Evolutionary conservation across 2,797 vertebrate genomes (phyloP).

Genomic region (Valencia hispanica): DNA sequence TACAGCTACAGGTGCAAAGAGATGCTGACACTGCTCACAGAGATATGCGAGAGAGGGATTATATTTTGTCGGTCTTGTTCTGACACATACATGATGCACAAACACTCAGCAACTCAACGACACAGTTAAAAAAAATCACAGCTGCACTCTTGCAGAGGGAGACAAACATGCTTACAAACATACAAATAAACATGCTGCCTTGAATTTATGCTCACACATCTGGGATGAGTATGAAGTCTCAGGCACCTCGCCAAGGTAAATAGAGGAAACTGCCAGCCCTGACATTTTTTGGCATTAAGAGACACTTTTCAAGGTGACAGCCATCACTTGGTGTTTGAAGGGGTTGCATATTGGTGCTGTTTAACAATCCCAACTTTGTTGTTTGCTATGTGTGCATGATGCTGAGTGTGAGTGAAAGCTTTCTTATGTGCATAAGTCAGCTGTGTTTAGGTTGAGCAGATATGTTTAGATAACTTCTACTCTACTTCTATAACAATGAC

Average conservation of each 20-base stretch:
- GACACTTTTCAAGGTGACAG: slow-evolving; percentile 64
- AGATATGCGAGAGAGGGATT: slow-evolving; percentile 34
- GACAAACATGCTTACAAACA: slow-evolving; percentile 44
- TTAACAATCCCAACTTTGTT: slow-evolving; percentile 52
- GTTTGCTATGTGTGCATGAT: slow-evolving; percentile 11
- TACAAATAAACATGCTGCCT: slow-evolving; percentile 45
- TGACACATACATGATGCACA: slow-evolving; percentile 15
- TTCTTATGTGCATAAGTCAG: not conserved
- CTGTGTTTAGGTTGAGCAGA: not conserved
- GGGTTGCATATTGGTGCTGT: slow-evolving; percentile 35
- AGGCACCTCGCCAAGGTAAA: slow-evolving; percentile 64
- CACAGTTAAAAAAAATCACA: slow-evolving; percentile 13
- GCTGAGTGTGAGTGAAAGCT: not conserved
- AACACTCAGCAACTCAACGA: slow-evolving; percentile 8
- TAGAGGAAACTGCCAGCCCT: slow-evolving; percentile 60
- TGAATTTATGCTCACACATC: slow-evolving; percentile 46
- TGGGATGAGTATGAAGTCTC: slow-evolving; percentile 51
- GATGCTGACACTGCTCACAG: slow-evolving; percentile 54
- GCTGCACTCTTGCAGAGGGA: slow-evolving; percentile 16
- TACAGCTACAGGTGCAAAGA: slow-evolving; percentile 58
- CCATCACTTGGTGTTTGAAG: slow-evolving; percentile 54
- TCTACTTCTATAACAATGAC: not conserved
- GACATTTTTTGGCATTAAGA: slow-evolving; percentile 55
- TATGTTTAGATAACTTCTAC: not conserved
- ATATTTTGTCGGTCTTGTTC: slow-evolving; percentile 42